Conservation (phyloP, 2,888 invertebrate species). For the Rosalia funebris region DNA sequence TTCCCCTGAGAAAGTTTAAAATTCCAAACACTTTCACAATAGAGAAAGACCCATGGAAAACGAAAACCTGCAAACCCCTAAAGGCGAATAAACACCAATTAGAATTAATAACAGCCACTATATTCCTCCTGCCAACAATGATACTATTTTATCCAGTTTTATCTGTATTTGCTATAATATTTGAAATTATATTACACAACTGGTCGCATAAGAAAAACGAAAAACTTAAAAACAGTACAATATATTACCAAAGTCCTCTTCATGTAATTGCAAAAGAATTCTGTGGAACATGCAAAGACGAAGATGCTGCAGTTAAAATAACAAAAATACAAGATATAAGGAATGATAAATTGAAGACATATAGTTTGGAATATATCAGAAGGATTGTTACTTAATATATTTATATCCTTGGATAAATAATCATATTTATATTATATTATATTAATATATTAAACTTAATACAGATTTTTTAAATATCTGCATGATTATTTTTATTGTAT, state of each 20-base stretch:
- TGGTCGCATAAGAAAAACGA: conserved; percentile 77
- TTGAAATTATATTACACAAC: conserved; percentile 74
- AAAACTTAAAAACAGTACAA: conserved; percentile 66
- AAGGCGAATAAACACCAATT: conserved; percentile 38
- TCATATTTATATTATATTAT: too few species aligned
- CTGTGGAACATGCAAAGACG: conserved; percentile 74
- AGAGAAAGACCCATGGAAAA: conserved; percentile 24
- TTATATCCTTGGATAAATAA: too few species aligned
- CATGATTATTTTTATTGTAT: too few species aligned
- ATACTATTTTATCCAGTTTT: conserved; percentile 69
- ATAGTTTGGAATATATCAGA: conserved; percentile 55
- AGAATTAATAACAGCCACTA: conserved; percentile 52
- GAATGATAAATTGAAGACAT: conserved; percentile 57
- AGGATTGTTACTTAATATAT: conserved; percentile 55
- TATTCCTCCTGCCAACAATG: conserved; percentile 71
- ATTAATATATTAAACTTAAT: conserved; percentile 17
- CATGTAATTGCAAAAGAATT: conserved; percentile 75
- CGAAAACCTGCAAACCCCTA: conserved; percentile 2
- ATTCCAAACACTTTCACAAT: conserved; percentile 47
- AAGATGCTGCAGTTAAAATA: conserved; percentile 71
- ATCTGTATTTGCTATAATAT: conserved; percentile 65
- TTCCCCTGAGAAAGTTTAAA: conserved; percentile 61
- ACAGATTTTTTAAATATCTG: too few species aligned
- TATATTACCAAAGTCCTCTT: conserved; percentile 77
- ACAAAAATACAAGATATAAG: conserved; percentile 74